phyloP scores from a whole-genome alignment of 2,113 vertebrate genomes.

The Boleophthalmus pectinirostris region DNA sequence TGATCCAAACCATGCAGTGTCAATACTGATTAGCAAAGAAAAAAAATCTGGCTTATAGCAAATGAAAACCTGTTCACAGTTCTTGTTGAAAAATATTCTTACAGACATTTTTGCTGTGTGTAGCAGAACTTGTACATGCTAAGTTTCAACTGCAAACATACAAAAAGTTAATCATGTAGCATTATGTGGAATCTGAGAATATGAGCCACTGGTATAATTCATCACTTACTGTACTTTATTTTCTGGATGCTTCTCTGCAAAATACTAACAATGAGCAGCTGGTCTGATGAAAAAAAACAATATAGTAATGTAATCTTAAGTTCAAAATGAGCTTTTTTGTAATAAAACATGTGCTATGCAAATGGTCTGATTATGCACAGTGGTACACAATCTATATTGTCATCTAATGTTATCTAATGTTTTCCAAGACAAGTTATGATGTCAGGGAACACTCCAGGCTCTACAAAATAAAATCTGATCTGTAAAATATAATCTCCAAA shows the following conservation, averaged over 20 bases:
- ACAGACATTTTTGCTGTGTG: background rate
- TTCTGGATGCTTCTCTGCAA: too few relatives aligned
- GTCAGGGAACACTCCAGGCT: background rate
- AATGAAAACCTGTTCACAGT: background rate
- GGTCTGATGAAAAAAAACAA: too few relatives aligned
- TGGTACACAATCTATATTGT: background rate
- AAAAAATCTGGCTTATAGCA: background rate
- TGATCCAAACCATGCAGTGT: background rate
- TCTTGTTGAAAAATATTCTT: background rate
- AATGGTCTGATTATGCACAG: background rate
- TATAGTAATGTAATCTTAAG: too few relatives aligned
- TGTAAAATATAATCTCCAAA: slow-evolving; percentile 11
- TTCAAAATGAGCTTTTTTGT: too few relatives aligned
- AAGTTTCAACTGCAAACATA: background rate
- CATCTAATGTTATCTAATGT: background rate
- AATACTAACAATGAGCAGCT: too few relatives aligned
- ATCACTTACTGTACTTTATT: too few relatives aligned
- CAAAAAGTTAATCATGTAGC: background rate
- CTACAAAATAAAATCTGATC: slow-evolving; percentile 5
- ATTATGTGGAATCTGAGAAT: background rate
- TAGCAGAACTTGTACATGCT: background rate
- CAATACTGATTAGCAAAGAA: background rate
- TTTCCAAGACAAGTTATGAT: background rate
- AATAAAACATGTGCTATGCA: too few relatives aligned
- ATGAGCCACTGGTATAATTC: too few relatives aligned